Evolutionary conservation across 2,113 vertebrate species (phyloP), one percentile per base, ranked within the genome.

Genomic region (Glaucomys volans): DNA sequence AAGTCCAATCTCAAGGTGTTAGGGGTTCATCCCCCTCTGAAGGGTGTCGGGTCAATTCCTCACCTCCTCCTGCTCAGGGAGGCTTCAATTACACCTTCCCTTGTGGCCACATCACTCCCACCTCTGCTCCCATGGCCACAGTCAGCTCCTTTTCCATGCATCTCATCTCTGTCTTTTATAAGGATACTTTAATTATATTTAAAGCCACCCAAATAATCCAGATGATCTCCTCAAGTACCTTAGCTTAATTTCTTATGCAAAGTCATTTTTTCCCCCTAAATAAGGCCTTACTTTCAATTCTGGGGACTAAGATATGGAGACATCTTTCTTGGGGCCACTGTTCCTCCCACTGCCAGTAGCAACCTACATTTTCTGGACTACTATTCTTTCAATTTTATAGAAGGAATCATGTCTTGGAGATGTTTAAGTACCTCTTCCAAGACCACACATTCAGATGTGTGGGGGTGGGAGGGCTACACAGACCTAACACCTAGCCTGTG

Each of bases 391-490:
- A 57, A 17, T 59, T 74, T 90, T 32, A 47, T 28, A 62, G 26
- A 79, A 90, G 52, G 16, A 40, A 1, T 0, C 4, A 20, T 26
- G 17, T 71, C 11, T 83, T 40, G 89, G 50, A 82, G 77, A 91
- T 16, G 0, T 62, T 71, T 40, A 37, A 47, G 5, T 32, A 32
- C 26, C 16, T 93, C n/a, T 44, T 20, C 30, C 2, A 35, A 62
- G 12, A 69, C 37, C 54, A 59, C 18, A 69, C 12, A 13, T 8
- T 52, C 35, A 64, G n/a, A 6, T 28, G 12, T 11, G 1, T 28
- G 22, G 10, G 74, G 12, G 8, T 9, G 2, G 11, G 18, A 5
- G 4, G 1, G 10, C 2, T 26, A 11, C 17, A 28, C 0, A 30
- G 0, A 32, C 0, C 42, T 42, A 44, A 32, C 8, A 47, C 8